phyloP scores from a whole-genome alignment of 2,888 invertebrate genomes.

The Nomada goodeniana region DNA sequence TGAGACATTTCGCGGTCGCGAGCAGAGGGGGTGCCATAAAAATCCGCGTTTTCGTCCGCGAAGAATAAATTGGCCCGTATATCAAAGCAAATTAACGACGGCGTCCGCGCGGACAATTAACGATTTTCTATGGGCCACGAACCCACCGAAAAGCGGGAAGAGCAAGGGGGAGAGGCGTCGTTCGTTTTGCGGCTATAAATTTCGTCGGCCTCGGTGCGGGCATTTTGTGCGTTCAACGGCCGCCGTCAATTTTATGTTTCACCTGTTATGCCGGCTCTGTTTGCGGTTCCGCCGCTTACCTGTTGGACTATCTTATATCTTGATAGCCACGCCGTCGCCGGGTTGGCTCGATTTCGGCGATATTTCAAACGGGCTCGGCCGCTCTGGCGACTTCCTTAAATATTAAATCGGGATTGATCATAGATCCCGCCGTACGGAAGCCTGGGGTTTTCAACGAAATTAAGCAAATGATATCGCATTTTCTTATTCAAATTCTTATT shows the following conservation, averaged over 20 bases:
- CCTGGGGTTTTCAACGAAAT: not conserved
- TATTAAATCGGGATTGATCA: conserved; percentile 20
- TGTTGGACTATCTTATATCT: conserved; percentile 56
- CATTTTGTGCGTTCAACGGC: conserved; percentile 46
- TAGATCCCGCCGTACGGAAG: not conserved
- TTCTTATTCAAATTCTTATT: not conserved
- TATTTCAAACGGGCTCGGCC: conserved; percentile 18
- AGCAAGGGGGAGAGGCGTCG: conserved; percentile 34
- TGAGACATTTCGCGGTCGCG: conserved; percentile 15
- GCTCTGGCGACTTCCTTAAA: conserved; percentile 5
- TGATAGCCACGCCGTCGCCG: conserved; percentile 35
- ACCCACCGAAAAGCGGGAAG: conserved; percentile 60
- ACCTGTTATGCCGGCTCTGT: conserved; percentile 29
- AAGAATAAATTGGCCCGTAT: conserved; percentile 77
- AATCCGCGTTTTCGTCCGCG: conserved; percentile 43
- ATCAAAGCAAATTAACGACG: conserved; percentile 79
- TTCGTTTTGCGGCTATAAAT: conserved; percentile 79
- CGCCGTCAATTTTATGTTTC: conserved; percentile 57
- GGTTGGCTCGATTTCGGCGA: conserved; percentile 34
- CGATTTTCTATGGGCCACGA: conserved; percentile 81
- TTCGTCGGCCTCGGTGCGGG: conserved; percentile 43
- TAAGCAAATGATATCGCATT: not conserved
- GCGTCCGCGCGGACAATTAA: conserved; percentile 78
- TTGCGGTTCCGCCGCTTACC: conserved; percentile 38
- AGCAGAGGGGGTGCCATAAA: conserved; percentile 35